Base-by-base conservation (phyloP, 2,113 vertebrate species). In the Anguilla rostrata region DNA sequence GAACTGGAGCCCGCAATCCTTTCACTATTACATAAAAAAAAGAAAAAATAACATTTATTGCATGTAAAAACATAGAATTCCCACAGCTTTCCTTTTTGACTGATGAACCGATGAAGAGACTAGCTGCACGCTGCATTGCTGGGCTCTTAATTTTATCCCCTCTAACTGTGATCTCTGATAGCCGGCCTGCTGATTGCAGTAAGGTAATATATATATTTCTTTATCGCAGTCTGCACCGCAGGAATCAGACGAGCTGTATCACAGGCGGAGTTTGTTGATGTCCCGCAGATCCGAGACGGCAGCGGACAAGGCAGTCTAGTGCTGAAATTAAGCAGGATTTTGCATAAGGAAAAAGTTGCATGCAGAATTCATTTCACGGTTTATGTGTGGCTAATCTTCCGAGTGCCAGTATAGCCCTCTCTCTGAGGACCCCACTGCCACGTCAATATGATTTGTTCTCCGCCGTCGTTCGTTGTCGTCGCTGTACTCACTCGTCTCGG, bases 31-130 rank as follows among this genome's bases (percentile, higher is more conserved):
- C 96, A 95, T 96, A 96, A 94, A 95, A 96, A 91, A 78, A 89
- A 92, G 93, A 96, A 96, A 96, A 97, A 96, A 97, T 75, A 75
- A 80, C 78, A 96, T 97, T 96, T 97, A 97, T 98, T 97, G 97
- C 98, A 95, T 97, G 97, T 98, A 97, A 99, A 99, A 98, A 99
- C 97, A 97, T 96, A 97, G 97, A 96, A 94, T 97, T 98, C 97
- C 97, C 97, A 97, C 95, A 97, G 96, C 96, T 97, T 96, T 96
- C 96, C 97, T 94, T 95, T 94, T 95, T 96, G 96, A 97, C 96
- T 97, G 98, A 98, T 99, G 97, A 98, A 97, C 98, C 98, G 98
- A 99, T 99, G 98, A 99, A 99, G 97, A 99, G 97, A 97, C 97
- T 99, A 96, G 98, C 97, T 96, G 97, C 97, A 96, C 97, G 96